Evolutionary conservation across 2,797 vertebrate species (phyloP).

Genomic region (Pelochelys cantorii): DNA sequence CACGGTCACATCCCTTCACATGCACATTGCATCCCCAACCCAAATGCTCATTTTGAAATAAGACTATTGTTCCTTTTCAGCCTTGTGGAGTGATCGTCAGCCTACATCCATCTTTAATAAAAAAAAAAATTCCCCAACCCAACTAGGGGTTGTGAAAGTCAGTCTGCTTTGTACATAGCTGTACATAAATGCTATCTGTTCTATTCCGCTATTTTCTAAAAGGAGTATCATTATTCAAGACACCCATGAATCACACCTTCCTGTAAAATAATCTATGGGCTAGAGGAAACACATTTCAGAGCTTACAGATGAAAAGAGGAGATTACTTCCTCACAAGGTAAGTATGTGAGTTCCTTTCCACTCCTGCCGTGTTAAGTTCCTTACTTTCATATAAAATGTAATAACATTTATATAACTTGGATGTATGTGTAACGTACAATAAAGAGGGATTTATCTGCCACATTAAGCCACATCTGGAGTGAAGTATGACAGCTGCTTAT

Average conservation of each 20-base stretch:
- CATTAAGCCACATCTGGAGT: background rate
- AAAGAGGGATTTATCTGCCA: background rate
- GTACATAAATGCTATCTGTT: slow-evolving; percentile 3
- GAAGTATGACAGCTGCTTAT: background rate
- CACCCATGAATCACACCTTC: slow-evolving; percentile 30
- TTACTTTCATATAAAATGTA: background rate
- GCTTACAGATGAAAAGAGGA: background rate
- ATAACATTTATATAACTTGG: background rate
- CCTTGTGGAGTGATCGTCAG: background rate
- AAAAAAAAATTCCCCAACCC: background rate
- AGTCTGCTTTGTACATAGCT: background rate
- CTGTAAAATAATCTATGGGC: slow-evolving; percentile 45
- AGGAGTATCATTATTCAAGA: slow-evolving; percentile 44
- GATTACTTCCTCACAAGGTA: background rate
- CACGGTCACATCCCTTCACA: slow-evolving; percentile 18
- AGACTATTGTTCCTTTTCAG: background rate
- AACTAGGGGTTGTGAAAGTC: background rate
- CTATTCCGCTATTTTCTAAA: slow-evolving; percentile 39
- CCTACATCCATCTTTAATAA: background rate
- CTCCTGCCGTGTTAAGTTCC: background rate
- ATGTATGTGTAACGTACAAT: background rate
- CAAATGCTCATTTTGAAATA: background rate
- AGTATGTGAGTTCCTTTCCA: background rate
- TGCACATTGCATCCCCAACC: background rate
- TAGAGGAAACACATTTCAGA: background rate